Evolutionary conservation across 1,140 invertebrate species (phyloP).

Genomic region (Orius insidiosus): DNA sequence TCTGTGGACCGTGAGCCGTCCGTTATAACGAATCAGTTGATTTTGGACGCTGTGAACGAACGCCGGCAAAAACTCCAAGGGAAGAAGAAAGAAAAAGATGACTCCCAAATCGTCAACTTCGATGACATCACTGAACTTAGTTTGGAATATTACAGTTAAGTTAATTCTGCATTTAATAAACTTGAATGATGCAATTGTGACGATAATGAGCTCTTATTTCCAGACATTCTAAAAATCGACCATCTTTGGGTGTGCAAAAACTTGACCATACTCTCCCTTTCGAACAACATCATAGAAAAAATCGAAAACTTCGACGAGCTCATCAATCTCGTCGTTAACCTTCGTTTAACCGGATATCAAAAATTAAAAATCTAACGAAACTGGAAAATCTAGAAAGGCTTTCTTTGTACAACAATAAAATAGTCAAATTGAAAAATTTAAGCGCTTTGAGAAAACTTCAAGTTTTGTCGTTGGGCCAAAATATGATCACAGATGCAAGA

Average conservation of each 20-base stretch:
- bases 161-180: no score
- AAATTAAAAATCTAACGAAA: conserved; percentile 62
- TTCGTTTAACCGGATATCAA: conserved; percentile 71
- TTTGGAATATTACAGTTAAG: no score
- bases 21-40: no score
- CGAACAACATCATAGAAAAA: conserved; percentile 69
- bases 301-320: conserved; percentile 76
- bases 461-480: conserved; percentile 26
- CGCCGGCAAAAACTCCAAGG: no score
- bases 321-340: conserved; percentile 57
- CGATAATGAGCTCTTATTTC: background rate
- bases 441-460: conserved; percentile 52
- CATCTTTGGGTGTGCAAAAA: conserved; percentile 44
- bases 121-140: no score
- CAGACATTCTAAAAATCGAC: conserved; percentile 49
- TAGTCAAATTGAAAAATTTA: conserved; percentile 55
- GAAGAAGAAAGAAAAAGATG: no score
- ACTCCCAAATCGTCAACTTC: no score
- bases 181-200: no score
- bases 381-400: conserved; percentile 21
- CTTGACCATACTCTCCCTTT: conserved; percentile 48
- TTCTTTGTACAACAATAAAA: conserved; percentile 59
- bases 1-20: no score
- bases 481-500: conserved; percentile 34
- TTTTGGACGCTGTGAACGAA: no score